Base-by-base conservation (phyloP, 2,888 invertebrate genomes). In the Trichogramma dendrolimi region DNA sequence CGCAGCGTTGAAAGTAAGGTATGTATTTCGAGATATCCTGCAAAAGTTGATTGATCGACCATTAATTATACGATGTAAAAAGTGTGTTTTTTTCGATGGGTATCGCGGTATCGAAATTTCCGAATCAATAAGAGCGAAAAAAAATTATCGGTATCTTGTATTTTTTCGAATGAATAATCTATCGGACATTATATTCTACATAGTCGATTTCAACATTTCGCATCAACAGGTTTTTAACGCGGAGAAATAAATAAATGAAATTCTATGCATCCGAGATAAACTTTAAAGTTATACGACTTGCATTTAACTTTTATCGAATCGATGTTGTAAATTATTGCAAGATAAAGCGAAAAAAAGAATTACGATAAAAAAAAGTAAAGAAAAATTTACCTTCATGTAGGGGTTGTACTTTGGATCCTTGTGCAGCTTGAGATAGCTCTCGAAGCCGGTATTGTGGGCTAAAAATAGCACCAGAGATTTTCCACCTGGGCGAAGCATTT, bases 391-490 rank as follows among this genome's bases (percentile, higher is more conserved):
- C 72, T 82, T 79, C 81, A 90, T 86, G 74, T 88, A 90, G 2
- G 75, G 70, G 40, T 80, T 77, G 87, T 90, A 92, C 70, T 83
- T 83, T 1, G 80, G 75, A 58, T 81, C 80, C 56, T 80, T 76
- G 0, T 86, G 81, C 64, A 91, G 76, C n/a, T 79, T 80, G 52
- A 86, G 82, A 74, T 88, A 91, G 1, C 89, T 83, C 47, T 88
- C 85, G 73, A 85, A 91, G 6, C 89, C 83, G 0, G 87, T 86
- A 78, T 87, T 87, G 62, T 83, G 83, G 0, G 88, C 88, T 41
- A 90, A 76, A 71, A 91, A 90, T 14, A 86, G 83, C 2, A 91
- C 74, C 8, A 91, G 76, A 54, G 86, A 85, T 69, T 87, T 87
- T 0, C 91, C 92, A 4, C 85, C 86, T 0, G 85, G 84, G 62